Conservation (phyloP, 1,140 invertebrate genomes). For the Ephestia elutella region DNA sequence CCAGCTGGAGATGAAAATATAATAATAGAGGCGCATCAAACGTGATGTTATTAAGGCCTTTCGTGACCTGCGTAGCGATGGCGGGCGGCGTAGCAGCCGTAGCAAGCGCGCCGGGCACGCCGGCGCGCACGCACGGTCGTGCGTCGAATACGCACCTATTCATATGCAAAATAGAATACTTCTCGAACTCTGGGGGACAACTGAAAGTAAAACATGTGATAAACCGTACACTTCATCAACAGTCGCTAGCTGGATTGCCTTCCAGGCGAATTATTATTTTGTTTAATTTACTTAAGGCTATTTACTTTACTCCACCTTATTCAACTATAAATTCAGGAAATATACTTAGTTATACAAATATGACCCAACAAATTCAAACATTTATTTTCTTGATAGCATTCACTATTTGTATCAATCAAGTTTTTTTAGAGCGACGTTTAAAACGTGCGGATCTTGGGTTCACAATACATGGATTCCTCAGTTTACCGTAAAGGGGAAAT, state of each 20-base stretch:
- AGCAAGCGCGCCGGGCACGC: slow-evolving; percentile 1
- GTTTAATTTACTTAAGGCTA: background rate
- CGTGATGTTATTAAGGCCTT: slow-evolving; percentile 70
- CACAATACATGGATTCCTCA: slow-evolving; percentile 43
- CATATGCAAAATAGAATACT: slow-evolving; percentile 61
- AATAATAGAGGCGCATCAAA: slow-evolving; percentile 73
- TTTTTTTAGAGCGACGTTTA: too few species aligned
- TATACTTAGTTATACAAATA: too few species aligned
- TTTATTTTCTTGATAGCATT: too few species aligned
- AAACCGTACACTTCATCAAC: slow-evolving; percentile 16
- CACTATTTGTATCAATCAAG: too few species aligned
- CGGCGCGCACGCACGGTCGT: slow-evolving; percentile 49
- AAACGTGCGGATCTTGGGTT: slow-evolving; percentile 6
- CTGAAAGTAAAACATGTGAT: slow-evolving; percentile 26
- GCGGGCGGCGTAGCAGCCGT: slow-evolving; percentile 12
- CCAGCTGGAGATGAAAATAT: slow-evolving; percentile 70
- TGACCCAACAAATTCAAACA: too few species aligned
- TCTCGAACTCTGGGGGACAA: slow-evolving; percentile 39
- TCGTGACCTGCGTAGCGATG: slow-evolving; percentile 62
- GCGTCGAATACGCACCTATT: slow-evolving; percentile 49
- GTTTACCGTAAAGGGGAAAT: slow-evolving; percentile 51
- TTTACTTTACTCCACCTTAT: too few species aligned
- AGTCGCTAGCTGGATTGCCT: background rate
- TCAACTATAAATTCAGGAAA: too few species aligned
- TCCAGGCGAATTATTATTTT: background rate